A percentile compares a stretch with the other conserved stretches of the same genome.
Evolutionary conservation across 35 echinoderm and acorn worm species (phyloP).

Genomic region (Apostichopus californicus): DNA sequence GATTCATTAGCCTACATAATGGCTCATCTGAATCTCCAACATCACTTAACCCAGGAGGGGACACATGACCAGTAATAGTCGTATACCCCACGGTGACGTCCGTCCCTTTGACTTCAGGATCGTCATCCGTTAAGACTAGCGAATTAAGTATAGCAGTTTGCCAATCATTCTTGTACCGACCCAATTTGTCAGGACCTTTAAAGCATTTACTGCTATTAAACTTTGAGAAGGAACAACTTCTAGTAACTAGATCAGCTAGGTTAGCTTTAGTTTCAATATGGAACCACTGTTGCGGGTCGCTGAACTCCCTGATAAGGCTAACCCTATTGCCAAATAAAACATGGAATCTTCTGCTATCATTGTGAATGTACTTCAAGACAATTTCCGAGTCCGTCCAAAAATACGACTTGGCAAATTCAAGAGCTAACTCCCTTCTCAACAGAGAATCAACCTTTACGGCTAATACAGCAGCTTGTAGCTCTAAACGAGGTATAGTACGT

Average conservation of each 20-base stretch:
- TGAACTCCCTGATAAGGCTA: conserved; percentile 18
- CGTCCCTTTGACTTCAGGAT: too few relatives aligned
- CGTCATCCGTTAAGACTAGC: too few relatives aligned
- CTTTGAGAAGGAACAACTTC: too few relatives aligned
- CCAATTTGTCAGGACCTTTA: too few relatives aligned
- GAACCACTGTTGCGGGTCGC: conserved; percentile 33
- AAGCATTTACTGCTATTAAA: too few relatives aligned
- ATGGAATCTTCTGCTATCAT: conserved; percentile 63
- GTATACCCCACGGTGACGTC: too few relatives aligned
- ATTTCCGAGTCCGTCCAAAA: conserved; percentile 67
- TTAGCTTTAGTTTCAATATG: too few relatives aligned
- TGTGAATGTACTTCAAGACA: conserved; percentile 59
- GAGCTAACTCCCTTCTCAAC: conserved; percentile 53
- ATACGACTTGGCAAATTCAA: conserved; percentile 10
- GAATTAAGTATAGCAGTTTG: too few relatives aligned
- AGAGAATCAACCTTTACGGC: conserved; percentile 53
- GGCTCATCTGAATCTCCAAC: background rate
- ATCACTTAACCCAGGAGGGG: too few relatives aligned
- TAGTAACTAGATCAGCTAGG: too few relatives aligned
- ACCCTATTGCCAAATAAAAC: conserved; percentile 60
- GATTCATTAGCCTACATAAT: conserved; percentile 21
- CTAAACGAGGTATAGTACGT: conserved; percentile 70
- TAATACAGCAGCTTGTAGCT: conserved; percentile 55
- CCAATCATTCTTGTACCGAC: too few relatives aligned
- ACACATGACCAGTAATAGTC: too few relatives aligned